Percentiles rank a stretch among this genome's conserved stretches.
phyloP scores from a whole-genome alignment of 2,797 vertebrate genomes.

The Myotis planiceps region DNA sequence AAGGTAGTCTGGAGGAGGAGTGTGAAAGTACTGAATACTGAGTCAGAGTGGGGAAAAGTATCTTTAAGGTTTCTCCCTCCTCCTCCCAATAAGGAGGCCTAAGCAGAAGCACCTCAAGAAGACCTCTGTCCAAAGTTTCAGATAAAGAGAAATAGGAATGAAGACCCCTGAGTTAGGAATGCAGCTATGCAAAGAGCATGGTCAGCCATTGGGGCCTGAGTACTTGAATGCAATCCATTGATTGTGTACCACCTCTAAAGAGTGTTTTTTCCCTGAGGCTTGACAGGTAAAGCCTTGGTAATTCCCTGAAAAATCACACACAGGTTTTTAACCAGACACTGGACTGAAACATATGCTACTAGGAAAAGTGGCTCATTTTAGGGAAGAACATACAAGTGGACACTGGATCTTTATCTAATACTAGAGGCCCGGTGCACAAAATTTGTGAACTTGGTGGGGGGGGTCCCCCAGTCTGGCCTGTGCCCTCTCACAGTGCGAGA shows the following conservation, averaged over 20 bases:
- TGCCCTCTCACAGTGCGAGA: too few relatives aligned
- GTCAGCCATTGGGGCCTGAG: background rate
- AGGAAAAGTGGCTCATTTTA: background rate
- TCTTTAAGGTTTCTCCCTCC: background rate
- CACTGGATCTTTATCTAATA: background rate
- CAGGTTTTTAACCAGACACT: background rate
- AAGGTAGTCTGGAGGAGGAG: background rate
- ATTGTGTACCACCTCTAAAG: background rate
- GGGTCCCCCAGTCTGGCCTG: too few relatives aligned
- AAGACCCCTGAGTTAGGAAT: background rate
- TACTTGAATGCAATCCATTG: background rate
- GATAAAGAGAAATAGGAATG: background rate
- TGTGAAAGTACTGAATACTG: background rate
- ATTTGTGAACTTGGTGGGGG: too few relatives aligned
- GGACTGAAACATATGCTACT: background rate
- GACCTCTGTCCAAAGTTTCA: background rate
- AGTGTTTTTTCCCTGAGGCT: background rate
- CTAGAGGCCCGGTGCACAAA: too few relatives aligned
- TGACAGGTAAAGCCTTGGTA: background rate
- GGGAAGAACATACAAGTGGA: background rate
- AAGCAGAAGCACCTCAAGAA: background rate
- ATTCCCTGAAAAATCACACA: background rate
- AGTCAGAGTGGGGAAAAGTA: background rate
- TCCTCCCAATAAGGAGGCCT: background rate
- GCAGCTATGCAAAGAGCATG: background rate